Evolutionary conservation across 2,797 vertebrate genomes (phyloP), one percentile per base, ranked within the genome.

Genomic region (Eleutherodactylus coqui): DNA sequence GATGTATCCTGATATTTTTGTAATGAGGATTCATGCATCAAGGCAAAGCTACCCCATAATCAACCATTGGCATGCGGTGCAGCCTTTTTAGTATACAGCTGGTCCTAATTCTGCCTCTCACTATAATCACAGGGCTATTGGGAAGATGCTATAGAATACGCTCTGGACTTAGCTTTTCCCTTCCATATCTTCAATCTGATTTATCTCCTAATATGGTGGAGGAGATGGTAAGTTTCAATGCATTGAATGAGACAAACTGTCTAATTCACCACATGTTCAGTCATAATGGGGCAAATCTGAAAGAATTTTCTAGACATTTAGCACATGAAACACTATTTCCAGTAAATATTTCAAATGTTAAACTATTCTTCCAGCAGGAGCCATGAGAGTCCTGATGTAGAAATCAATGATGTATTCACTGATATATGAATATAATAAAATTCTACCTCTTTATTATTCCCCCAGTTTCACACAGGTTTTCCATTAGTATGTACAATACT

Each of bases 391-490:
- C 78, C n/a, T 10, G 19, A 91, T 91, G 91, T 84, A 91, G 90
- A 92, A 82, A 92, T 92, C 93, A 92, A 94, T 86, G 90, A 91
- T 88, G 89, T 89, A 87, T 92, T 90, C 91, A 83, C 86, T 82
- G 90, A 91, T 89, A 89, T 89, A 87, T 91, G 90, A 91, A 82
- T 88, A 83, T 84, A 85, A 72, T 83, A 83, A 67, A 67, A 87
- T 88, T 92, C 89, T 92, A 88, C 81, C 90, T 90, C 91, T 91
- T 88, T 88, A 90, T 36, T 17, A 88, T 90, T 88, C 87, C 91
- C 91, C 90, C 87, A 91, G 88, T 90, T 90, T 88, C 82, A 75
- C 90, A 89, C 89, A 86, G 92, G 92, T 92, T 93, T 92, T 92
- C 88, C 91, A 91, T 9, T 79, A 91, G 90, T 88, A 88, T 87